Evolutionary conservation across 2,797 vertebrate species (phyloP).

Genomic region (Lemur catta): DNA sequence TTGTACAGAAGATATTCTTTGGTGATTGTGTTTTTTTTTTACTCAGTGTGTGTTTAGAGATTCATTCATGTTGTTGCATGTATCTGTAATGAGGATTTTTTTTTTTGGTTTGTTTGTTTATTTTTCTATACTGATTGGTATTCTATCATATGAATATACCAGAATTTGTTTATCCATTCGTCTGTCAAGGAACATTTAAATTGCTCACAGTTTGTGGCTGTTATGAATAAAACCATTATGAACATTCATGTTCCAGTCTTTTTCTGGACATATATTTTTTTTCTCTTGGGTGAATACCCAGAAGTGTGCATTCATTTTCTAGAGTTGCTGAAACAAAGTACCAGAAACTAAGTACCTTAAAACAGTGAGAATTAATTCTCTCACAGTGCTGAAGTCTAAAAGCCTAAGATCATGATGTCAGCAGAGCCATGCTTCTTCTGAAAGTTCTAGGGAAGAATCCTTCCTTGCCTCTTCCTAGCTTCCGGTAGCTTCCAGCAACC

Average conservation of each 20-base stretch:
- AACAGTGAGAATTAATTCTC: not conserved
- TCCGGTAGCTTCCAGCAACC: accelerated
- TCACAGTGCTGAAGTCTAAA: not conserved
- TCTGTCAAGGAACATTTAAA: not conserved
- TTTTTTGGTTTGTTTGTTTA: not conserved
- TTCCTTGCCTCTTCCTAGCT: not conserved
- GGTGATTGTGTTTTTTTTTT: not conserved
- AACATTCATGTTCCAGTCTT: not conserved
- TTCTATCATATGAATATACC: not conserved
- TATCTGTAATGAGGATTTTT: not conserved
- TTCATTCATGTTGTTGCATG: not conserved
- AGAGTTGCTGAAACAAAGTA: not conserved
- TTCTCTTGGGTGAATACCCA: not conserved
- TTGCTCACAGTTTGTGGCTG: not conserved
- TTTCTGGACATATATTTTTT: not conserved
- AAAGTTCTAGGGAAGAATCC: not conserved
- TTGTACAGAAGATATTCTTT: not conserved
- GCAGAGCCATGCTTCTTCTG: not conserved
- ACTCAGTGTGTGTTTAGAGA: not conserved
- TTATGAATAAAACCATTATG: not conserved
- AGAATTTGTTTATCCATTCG: not conserved
- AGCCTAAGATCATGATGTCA: not conserved
- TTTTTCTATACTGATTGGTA: not conserved
- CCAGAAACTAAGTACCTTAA: not conserved
- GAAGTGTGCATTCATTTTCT: not conserved